Base-by-base conservation (phyloP, 2,888 invertebrate genomes). In the Cremastobaeus sp. region DNA sequence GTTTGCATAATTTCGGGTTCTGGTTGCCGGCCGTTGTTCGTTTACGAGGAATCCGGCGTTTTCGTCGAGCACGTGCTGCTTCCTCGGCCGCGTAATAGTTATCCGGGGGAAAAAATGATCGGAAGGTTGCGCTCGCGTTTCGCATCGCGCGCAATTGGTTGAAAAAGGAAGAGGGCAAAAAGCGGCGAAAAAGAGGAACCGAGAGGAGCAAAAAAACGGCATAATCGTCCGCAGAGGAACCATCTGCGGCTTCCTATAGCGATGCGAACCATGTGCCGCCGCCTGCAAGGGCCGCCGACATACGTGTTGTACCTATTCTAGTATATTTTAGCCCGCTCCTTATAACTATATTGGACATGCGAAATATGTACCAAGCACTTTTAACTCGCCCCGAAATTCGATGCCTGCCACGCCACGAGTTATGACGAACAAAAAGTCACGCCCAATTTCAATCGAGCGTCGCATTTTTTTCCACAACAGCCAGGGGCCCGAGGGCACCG, bases 191-290 rank as follows among this genome's bases (percentile, higher is more conserved):
- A 54, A 54, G 48, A 43, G 48, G 66, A 48, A 45, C 54, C 45
- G 43, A 54, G 54, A 55, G 47, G 39, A 65, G 65, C 47, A 50
- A 77, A 78, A 82, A 81, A 83, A 77, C 78, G 80, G 78, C 76
- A 82, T 84, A 84, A 85, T 85, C 83, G 84, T 79, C 80, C 80
- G 78, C 79, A 82, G 79, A 82, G 79, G 82, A 83, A 84, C 85
- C 85, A 85, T 85, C 85, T 85, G 85, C 84, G 85, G 84, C 83
- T 84, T 83, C 83, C 80, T 82, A 84, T 78, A 80, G 78, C 81
- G 79, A 77, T 80, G 81, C 81, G 81, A 80, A 82, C 84, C 84
- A 84, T 84, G 84, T 84, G 84, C 82, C 74, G 65, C 55, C 52
- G 65, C 54, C 65, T 71, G 68, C 68, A 43, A 59, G 68, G 47